Base-by-base conservation (phyloP, 2,113 vertebrate genomes). In the Osmerus mordax region DNA sequence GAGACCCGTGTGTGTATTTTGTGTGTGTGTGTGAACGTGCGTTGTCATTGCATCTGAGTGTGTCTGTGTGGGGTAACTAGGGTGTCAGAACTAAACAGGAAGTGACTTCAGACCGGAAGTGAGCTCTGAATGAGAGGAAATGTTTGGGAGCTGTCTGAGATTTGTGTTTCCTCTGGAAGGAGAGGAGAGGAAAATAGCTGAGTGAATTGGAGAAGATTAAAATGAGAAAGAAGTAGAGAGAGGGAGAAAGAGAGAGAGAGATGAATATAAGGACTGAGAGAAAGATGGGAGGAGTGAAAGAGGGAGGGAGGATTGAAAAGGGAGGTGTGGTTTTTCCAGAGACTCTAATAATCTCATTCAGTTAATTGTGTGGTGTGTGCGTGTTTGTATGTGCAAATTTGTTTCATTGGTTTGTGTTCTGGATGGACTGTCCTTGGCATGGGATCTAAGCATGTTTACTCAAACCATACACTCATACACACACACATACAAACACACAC, bases 91-190 rank as follows among this genome's bases (percentile, higher is more conserved):
- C 72, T 69, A 70, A 66, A 75, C 60, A 83, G 86, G 85, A 88
- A 87, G 70, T 87, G 82, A 88, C 72, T 72, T 83, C 82, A 85
- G 82, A 78, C 41, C 81, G 89, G 89, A 92, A 90, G 80, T 55
- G 16, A 69, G 72, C 3, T 41, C 82, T 91, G 87, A 91, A 90
- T 89, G 73, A 83, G 72, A 90, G 91, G 91, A 92, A 91, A 78
- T 36, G 21, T 79, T 64, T 58, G 65, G 63, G 66, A 71, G 75
- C 79, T 75, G 80, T 64, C 81, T 82, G 84, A 76, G 79, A 82
- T 87, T 79, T 81, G 60, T 6, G 28, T 69, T 89, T 88, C 85
- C 81, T 79, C 71, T 59, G 61, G 69, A 56, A 76, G 75, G 63
- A 65, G 23, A 70, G 78, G 63, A 65, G 19, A 70, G 78, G 18